Percentiles rank a stretch among this genome's conserved stretches.
phyloP scores from a whole-genome alignment of 2,888 invertebrate species.

The Marasmarcha lunaedactyla region DNA sequence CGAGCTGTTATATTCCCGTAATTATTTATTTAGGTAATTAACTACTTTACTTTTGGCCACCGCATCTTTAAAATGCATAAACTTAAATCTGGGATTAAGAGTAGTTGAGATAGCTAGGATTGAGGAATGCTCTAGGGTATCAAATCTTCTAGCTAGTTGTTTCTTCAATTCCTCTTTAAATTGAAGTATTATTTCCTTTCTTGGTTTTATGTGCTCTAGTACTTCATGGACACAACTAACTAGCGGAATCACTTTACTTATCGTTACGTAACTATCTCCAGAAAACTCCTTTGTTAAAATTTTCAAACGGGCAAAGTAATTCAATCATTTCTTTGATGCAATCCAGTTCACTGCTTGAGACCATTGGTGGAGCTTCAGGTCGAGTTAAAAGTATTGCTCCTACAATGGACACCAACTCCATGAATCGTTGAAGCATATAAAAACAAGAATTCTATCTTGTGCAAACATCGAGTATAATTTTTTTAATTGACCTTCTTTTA shows the following conservation, averaged over 20 bases:
- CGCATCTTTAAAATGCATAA: conserved; percentile 16
- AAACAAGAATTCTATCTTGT: conserved; percentile 12
- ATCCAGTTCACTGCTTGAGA: conserved; percentile 9
- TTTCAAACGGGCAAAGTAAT: conserved; percentile 16
- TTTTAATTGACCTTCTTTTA: conserved; percentile 9
- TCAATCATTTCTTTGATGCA: conserved; percentile 10
- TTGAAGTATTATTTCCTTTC: conserved; percentile 4
- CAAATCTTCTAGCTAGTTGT: conserved; percentile 9
- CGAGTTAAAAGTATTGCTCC: conserved; percentile 12
- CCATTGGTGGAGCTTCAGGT: conserved; percentile 13
- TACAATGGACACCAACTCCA: conserved; percentile 11
- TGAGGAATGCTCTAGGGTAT: conserved; percentile 8
- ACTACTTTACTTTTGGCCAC: conserved; percentile 12
- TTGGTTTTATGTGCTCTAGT: conserved; percentile 7
- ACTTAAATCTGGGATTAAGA: conserved; percentile 10
- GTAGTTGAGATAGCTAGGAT: neutral
- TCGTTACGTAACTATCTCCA: conserved; percentile 14
- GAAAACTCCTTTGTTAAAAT: conserved; percentile 15
- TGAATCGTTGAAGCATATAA: conserved; percentile 13
- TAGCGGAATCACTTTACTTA: conserved; percentile 15
- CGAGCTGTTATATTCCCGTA: too few species aligned
- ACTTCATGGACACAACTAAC: conserved; percentile 11
- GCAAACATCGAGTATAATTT: conserved; percentile 12
- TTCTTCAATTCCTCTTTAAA: conserved; percentile 7
- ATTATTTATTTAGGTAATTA: conserved; percentile 12